Conservation (phyloP, 1,140 invertebrate species). For the Mylabris phalerata region DNA sequence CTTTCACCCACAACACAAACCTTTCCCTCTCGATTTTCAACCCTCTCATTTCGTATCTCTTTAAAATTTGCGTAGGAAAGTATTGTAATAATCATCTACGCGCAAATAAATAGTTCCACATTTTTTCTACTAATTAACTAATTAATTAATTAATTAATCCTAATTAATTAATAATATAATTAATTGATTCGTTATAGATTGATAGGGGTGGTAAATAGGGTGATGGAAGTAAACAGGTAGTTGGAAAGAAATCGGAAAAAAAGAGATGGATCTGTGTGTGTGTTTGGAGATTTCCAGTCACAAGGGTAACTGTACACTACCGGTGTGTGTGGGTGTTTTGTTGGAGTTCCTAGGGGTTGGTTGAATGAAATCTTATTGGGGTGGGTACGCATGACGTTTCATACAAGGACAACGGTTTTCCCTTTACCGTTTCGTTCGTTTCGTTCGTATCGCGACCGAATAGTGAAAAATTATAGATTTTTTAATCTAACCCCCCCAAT, state of each 20-base stretch:
- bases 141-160: background rate
- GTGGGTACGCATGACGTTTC: background rate
- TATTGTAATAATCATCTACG: slow-evolving; percentile 12
- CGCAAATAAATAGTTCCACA: slow-evolving; percentile 16
- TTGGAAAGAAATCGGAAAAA: no score
- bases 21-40: slow-evolving; percentile 9
- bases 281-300: background rate
- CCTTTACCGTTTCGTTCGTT: no score
- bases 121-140: slow-evolving; percentile 5
- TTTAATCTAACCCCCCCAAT: slow-evolving; percentile 23
- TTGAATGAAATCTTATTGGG: background rate
- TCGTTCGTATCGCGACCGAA: slow-evolving; percentile 10
- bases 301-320: background rate
- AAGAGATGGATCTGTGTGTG: background rate
- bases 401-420: background rate
- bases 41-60: slow-evolving; percentile 17
- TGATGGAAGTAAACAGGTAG: no score
- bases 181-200: background rate
- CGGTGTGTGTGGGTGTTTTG: background rate
- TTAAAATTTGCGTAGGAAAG: slow-evolving; percentile 9
- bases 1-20: background rate
- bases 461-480: slow-evolving; percentile 37
- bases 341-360: background rate
- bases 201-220: background rate
- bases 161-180: background rate